Evolutionary conservation across 2,888 invertebrate genomes (phyloP).

Genomic region (Melieria picta): DNA sequence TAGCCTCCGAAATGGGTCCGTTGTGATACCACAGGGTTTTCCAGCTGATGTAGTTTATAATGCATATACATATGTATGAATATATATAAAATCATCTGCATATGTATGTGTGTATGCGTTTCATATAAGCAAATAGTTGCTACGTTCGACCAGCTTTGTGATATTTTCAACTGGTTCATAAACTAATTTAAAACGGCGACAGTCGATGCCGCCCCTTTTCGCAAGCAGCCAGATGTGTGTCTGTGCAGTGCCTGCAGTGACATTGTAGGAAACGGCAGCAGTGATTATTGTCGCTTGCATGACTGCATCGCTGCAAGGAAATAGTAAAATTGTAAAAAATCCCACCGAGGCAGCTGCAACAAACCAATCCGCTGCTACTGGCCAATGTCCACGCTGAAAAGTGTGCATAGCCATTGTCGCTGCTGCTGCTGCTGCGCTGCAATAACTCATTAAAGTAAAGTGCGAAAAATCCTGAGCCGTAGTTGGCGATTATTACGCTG

Average conservation of each 20-base stretch:
- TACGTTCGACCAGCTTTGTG: not conserved
- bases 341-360: not conserved
- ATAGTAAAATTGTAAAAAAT: not conserved
- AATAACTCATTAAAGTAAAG: constrained; percentile 32
- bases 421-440: not conserved
- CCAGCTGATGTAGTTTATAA: no score
- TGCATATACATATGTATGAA: not conserved
- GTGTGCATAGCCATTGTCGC: constrained; percentile 5
- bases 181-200: not conserved
- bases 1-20: no score
- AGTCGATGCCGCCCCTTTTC: no score
- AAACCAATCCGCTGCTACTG: not conserved
- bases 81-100: not conserved
- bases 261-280: not conserved
- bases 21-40: no score
- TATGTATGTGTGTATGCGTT: not conserved
- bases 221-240: no score
- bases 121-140: no score
- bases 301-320: constrained; percentile 1
- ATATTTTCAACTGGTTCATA: not conserved
- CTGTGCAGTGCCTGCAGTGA: no score
- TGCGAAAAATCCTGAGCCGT: constrained; percentile 18
- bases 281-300: not conserved
- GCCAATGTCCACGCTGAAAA: not conserved
- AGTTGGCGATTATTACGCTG: not conserved